Conservation (phyloP, 30 jellyfish, hydroid and myxozoan genomes). For the Cassiopea andromeda region DNA sequence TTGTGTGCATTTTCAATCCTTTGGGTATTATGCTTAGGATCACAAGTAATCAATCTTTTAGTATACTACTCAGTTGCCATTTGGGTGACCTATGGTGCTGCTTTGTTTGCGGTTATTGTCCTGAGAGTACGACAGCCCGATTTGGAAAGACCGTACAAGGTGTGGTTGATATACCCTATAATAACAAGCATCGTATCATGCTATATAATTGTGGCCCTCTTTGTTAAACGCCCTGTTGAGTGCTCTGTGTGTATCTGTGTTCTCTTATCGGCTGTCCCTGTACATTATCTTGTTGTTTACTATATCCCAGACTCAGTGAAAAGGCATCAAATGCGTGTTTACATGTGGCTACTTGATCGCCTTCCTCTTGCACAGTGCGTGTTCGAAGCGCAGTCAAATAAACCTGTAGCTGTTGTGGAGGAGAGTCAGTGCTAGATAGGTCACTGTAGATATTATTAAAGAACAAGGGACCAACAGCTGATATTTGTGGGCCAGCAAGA, state of each 20-base stretch:
- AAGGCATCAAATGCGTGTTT: not conserved
- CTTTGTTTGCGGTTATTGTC: conserved; percentile 8
- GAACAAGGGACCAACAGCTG: no score
- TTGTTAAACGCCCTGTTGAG: conserved; percentile 35
- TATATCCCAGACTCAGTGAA: not conserved
- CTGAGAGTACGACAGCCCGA: conserved; percentile 48
- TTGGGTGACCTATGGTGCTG: conserved; percentile 32
- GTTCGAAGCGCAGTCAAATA: not conserved
- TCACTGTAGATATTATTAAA: no score
- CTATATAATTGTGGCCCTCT: conserved; percentile 35
- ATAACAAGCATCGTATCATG: conserved; percentile 19
- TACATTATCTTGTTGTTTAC: conserved; percentile 5
- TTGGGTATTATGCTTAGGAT: conserved; percentile 56
- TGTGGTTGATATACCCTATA: conserved; percentile 48
- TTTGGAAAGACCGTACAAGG: conserved; percentile 57
- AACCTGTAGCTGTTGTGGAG: not conserved
- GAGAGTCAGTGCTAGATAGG: not conserved
- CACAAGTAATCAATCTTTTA: conserved; percentile 24
- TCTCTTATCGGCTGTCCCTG: conserved; percentile 29
- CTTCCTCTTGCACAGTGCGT: not conserved
- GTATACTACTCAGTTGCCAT: conserved; percentile 15
- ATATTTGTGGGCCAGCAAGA: no score
- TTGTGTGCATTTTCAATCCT: conserved; percentile 27
- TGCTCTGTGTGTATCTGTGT: not conserved
- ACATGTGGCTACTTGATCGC: not conserved